Base-by-base conservation (phyloP, 2,797 vertebrate genomes). In the Pangasius macronema region DNA sequence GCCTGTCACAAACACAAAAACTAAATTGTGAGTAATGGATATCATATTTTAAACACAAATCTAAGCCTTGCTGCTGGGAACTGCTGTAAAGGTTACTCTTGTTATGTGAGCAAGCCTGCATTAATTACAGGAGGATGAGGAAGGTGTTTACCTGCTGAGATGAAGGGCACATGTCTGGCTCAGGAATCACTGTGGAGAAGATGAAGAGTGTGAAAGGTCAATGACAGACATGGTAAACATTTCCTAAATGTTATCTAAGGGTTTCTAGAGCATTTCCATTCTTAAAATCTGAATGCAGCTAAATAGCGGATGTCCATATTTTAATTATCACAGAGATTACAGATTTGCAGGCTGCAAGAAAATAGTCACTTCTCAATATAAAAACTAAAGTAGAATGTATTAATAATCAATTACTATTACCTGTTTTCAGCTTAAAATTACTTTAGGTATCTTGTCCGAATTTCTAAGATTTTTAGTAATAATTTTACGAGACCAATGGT, bases 51-150 rank as follows among this genome's bases (percentile, higher is more conserved):
- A 51, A 51, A 18, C 11, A 76, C 5, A 30, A 10, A 72, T 72
- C 8, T 42, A 72, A 72, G 39, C 39, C 11, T 76, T 49, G 27
- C 42, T 76, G 27, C 42, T 76, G 27, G 27, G 22, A 51, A 3
- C 13, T 30, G 73, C n/a, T 76, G 5, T 76, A 53, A 76, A 76
- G 73, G 73, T 51, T 76, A 46, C 5, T 51, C 73, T 76, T 2
- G 7, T 51, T 76, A 76, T n/a, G 16, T 63, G 55, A 73, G 83
- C 55, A 75, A 87, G n/a, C 27, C 53, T 59, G 36, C 79, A 70
- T 36, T 88, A 88, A 88, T 85, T 85, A 85, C 46, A 22, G 77
- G 59, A 63, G 57, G 75, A 67, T 88, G 53, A 70, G n/a, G 82
- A 57, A 55, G 33, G 61, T 49, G 30, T 73, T 73, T 75, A 57